Percentiles rank a stretch among this genome's conserved stretches.
Conservation (phyloP, 1,140 invertebrate species). For the Drosophila kikkawai region DNA sequence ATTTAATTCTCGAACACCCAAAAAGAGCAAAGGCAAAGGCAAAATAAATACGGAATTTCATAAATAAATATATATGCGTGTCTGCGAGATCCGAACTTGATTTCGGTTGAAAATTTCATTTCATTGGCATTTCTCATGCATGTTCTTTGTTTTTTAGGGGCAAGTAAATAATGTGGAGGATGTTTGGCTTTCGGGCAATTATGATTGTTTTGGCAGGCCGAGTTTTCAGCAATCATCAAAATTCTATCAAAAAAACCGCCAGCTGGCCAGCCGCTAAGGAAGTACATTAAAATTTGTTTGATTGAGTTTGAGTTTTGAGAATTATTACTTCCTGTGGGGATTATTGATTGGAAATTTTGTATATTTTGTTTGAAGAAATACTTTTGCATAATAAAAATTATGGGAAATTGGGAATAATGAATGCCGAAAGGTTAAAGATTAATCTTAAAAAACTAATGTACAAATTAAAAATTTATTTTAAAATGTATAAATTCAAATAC, state of each 20-base stretch:
- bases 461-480: too few species aligned
- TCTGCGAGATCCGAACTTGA: slow-evolving; percentile 55
- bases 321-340: slow-evolving; percentile 11
- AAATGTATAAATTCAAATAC: too few species aligned
- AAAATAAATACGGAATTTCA: slow-evolving; percentile 69
- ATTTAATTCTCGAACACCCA: slow-evolving; percentile 73
- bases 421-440: neutral
- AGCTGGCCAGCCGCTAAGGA: slow-evolving; percentile 18
- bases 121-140: slow-evolving; percentile 6
- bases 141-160: slow-evolving; percentile 32
- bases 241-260: slow-evolving; percentile 17
- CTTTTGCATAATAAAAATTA: neutral
- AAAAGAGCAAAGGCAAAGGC: slow-evolving; percentile 31
- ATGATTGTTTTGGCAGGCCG: slow-evolving; percentile 38
- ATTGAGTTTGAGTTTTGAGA: slow-evolving; percentile 4
- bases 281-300: slow-evolving; percentile 34
- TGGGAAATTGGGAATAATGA: too few species aligned
- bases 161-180: slow-evolving; percentile 33
- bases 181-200: slow-evolving; percentile 30
- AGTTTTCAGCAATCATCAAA: slow-evolving; percentile 33
- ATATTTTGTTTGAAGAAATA: neutral
- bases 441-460: too few species aligned
- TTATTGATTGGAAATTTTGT: neutral
- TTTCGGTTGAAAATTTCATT: slow-evolving; percentile 19
- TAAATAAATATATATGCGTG: slow-evolving; percentile 62